Evolutionary conservation across 2,113 vertebrate species (phyloP).

Genomic region (Diphyllodes magnificus): DNA sequence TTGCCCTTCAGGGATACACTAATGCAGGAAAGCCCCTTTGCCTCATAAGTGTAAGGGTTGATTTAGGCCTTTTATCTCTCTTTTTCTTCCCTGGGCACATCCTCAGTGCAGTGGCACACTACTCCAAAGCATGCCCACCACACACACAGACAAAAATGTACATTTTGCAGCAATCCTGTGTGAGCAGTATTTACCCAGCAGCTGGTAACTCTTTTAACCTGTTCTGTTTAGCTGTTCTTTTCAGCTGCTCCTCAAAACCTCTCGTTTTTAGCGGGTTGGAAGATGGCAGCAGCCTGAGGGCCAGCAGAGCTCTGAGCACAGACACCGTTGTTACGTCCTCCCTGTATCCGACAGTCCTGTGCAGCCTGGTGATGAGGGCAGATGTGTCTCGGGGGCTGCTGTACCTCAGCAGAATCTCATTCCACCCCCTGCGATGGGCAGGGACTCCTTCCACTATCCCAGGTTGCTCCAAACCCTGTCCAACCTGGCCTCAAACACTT

Average conservation of each 20-base stretch:
- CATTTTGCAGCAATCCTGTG: background rate
- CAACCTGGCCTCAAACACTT: background rate
- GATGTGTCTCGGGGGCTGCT: background rate
- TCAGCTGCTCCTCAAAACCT: background rate
- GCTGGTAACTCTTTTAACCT: background rate
- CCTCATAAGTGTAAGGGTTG: background rate
- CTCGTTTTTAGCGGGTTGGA: accelerated
- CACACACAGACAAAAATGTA: background rate
- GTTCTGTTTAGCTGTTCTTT: background rate
- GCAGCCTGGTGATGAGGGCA: background rate
- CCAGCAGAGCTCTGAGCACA: background rate
- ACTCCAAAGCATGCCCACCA: background rate
- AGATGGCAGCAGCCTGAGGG: background rate
- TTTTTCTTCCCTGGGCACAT: background rate
- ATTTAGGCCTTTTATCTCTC: background rate
- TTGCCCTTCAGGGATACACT: background rate
- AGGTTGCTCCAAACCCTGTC: background rate
- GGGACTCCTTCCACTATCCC: background rate
- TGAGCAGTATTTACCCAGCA: background rate
- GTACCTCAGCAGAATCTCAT: background rate
- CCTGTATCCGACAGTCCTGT: background rate
- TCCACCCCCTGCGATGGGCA: background rate
- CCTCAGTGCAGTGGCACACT: background rate
- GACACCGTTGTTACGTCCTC: background rate
- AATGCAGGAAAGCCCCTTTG: background rate